Evolutionary conservation across 2,797 vertebrate genomes (phyloP).

Genomic region (Otus scops): DNA sequence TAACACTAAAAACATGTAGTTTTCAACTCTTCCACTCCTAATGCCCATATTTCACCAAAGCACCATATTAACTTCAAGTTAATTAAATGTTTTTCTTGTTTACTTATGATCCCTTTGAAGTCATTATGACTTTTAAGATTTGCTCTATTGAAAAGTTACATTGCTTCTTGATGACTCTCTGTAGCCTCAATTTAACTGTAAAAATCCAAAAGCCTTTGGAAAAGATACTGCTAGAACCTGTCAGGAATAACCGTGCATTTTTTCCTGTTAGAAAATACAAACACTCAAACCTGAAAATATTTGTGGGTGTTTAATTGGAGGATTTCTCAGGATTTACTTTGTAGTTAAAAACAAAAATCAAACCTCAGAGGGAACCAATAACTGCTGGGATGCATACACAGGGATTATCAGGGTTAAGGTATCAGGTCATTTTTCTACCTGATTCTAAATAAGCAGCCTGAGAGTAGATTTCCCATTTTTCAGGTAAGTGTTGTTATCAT

Average conservation of each 20-base stretch:
- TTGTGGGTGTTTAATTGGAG: neutral
- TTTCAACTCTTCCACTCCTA: neutral
- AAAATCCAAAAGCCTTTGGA: neutral
- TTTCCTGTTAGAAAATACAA: neutral
- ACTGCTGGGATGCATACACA: neutral
- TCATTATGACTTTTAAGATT: neutral
- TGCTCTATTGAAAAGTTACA: neutral
- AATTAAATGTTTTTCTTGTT: neutral
- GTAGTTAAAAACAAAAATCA: neutral
- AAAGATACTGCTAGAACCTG: neutral
- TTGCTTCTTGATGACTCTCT: neutral
- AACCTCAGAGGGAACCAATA: neutral
- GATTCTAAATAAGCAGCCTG: neutral
- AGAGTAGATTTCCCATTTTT: neutral
- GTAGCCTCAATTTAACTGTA: neutral
- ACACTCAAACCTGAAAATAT: neutral
- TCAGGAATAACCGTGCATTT: neutral
- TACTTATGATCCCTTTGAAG: neutral
- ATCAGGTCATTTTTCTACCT: neutral
- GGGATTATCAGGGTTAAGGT: neutral
- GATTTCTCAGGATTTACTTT: neutral
- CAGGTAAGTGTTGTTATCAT: neutral
- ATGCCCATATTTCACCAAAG: neutral
- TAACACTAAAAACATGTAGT: fast-evolving
- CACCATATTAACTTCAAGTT: neutral